These are phyloP conservation scores for Pangasius krempfi DNA, from an alignment of 2,797 vertebrate genomes.

Conservation along the genomic window DNA sequence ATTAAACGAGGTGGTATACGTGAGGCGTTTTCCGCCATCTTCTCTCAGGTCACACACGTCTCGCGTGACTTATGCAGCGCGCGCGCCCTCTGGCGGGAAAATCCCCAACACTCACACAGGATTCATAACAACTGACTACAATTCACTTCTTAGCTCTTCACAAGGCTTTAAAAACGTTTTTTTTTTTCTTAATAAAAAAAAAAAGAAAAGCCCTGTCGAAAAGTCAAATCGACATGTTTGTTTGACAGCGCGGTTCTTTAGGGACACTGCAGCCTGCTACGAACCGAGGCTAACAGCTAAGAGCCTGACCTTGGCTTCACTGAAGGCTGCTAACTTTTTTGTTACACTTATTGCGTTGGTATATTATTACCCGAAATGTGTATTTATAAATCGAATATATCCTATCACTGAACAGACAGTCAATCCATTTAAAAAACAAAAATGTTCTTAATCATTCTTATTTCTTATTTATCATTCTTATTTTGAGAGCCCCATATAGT, in stretches of 20 bases:
- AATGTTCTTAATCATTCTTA: not conserved
- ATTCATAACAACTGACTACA: not conserved
- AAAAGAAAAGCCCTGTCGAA: not conserved
- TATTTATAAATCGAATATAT: not conserved
- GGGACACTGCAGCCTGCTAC: not conserved
- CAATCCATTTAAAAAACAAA: not conserved
- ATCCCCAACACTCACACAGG: not conserved
- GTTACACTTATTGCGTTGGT: not conserved
- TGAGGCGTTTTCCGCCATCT: not conserved
- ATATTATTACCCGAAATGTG: not conserved
- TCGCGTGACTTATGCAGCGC: conserved; percentile 2
- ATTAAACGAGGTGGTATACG: no score
- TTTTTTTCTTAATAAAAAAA: not conserved
- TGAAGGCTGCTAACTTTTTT: not conserved
- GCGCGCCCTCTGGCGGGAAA: conserved; percentile 41
- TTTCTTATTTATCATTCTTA: no score
- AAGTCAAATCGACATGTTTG: not conserved
- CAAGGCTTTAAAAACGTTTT: not conserved
- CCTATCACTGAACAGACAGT: not conserved
- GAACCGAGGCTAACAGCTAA: not conserved
- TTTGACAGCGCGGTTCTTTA: not conserved
- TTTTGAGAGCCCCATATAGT: not conserved
- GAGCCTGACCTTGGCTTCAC: not conserved
- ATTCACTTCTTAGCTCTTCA: not conserved
- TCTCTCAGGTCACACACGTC: not conserved